phyloP scores from a whole-genome alignment of 2,797 vertebrate species.

The Sebastes matsubarae region DNA sequence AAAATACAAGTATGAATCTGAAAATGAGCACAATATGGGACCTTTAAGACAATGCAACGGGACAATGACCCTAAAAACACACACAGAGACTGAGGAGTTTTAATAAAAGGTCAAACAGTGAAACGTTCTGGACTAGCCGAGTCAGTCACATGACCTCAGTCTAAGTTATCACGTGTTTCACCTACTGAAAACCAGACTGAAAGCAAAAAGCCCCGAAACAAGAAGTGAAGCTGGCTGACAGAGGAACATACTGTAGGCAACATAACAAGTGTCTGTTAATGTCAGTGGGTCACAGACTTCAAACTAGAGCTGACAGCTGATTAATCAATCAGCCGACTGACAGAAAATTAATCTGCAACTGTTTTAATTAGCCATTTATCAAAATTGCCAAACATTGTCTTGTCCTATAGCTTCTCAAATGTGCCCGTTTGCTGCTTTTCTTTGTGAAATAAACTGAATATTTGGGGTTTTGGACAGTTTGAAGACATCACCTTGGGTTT shows the following conservation, averaged over 20 bases:
- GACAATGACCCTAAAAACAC: background rate
- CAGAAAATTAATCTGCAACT: background rate
- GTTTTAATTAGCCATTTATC: background rate
- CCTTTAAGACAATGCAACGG: background rate
- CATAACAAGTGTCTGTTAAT: background rate
- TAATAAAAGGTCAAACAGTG: no score
- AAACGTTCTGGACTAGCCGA: background rate
- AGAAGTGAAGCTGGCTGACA: conserved; percentile 16
- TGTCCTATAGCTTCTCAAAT: background rate
- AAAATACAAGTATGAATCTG: no score
- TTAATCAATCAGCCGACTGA: background rate
- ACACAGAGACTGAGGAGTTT: background rate
- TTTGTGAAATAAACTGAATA: background rate
- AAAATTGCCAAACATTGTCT: background rate
- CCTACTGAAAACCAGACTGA: background rate
- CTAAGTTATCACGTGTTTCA: background rate
- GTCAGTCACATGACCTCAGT: background rate
- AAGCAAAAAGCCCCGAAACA: background rate
- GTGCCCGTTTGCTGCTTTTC: background rate
- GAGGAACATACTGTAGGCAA: background rate
- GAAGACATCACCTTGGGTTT: background rate
- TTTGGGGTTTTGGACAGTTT: background rate
- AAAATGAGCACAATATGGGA: no score
- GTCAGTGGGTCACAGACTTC: background rate
- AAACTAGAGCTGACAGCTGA: background rate